These are phyloP conservation scores for Emys orbicularis DNA, from an alignment of 2,797 vertebrate genomes.

Conservation along the genomic window DNA sequence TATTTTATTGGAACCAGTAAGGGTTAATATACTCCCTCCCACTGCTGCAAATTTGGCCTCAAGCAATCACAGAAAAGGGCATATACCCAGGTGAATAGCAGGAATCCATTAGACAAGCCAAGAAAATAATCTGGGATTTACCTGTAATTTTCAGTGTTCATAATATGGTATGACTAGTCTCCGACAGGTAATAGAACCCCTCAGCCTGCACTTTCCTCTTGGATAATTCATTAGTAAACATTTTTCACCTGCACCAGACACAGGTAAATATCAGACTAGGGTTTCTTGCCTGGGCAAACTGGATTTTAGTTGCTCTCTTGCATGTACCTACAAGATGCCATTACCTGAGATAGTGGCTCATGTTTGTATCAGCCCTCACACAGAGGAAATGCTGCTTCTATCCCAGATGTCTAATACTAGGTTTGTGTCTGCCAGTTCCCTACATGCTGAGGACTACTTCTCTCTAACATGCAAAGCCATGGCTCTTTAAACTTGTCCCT, in stretches of 20 bases:
- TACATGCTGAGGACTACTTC: constrained; percentile 57
- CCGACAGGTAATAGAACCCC: constrained; percentile 60
- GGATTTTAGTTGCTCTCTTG: constrained; percentile 69
- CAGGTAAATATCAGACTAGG: constrained; percentile 76
- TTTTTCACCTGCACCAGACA: constrained; percentile 69
- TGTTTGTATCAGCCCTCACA: constrained; percentile 56
- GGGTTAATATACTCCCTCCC: background rate
- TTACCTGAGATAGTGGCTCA: constrained; percentile 67
- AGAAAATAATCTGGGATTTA: constrained; percentile 63
- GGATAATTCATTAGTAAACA: constrained; percentile 79
- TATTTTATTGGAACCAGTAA: background rate
- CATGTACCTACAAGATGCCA: constrained; percentile 57
- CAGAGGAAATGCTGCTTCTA: constrained; percentile 61
- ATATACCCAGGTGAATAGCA: constrained; percentile 63
- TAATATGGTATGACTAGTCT: constrained; percentile 55
- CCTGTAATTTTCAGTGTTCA: constrained; percentile 64
- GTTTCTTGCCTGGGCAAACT: constrained; percentile 68
- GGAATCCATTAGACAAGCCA: constrained; percentile 70
- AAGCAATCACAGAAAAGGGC: background rate
- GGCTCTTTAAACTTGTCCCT: constrained; percentile 46
- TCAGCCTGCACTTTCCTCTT: constrained; percentile 72
- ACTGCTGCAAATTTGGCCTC: background rate
- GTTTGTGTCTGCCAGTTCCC: constrained; percentile 70
- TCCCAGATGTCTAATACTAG: constrained; percentile 64
- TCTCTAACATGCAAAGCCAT: constrained; percentile 53